Base-by-base conservation (phyloP, 2,797 vertebrate genomes). In the Apogon talboti region DNA sequence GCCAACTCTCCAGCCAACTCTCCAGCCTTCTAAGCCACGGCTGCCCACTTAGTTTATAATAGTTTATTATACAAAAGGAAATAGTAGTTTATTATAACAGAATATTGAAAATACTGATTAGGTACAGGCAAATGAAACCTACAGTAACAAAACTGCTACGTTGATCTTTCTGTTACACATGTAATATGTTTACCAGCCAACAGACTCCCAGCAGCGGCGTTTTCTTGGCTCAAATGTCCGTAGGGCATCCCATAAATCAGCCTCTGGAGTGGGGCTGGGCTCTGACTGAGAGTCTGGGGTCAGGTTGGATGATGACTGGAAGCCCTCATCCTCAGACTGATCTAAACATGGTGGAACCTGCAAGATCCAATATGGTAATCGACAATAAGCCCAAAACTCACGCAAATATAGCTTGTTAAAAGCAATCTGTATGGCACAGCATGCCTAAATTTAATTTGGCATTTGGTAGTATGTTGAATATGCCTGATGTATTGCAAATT, bases 241-340 rank as follows among this genome's bases (percentile, higher is more conserved):
- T 15, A 94, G 91, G 1, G 95, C 96, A 50, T 98, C 97, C 98
- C 98, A 99, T 35, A 97, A 51, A 53, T 99, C 97, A 33, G 95
- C 41, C 65, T 98, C 97, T 1, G 97, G 96, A 64, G 95, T 89
- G 14, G 95, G 74, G 52, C 96, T 98, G 0, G 95, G 90, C 85
- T 98, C 97, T 19, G 97, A 98, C 88, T 97, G 96, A 37, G 98
- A 99, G 86, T 99, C 98, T 21, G 98, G 98, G 47, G 97, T 98
- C 89, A 99, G 65, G 79, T 99, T 99, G 44, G 97, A 98, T 7
- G 97, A 93, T 0, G 97, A 99, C 85, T 97, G 98, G 90, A 99
- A 99, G 11, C 98, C 98, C 76, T 99, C 98, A 62, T 99, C 98
- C 71, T 99, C 98, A 41, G 96, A 99, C 82, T 96, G 97, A 87